Base-by-base conservation (phyloP, 2,888 invertebrate genomes). In the Tenthredo amoena region DNA sequence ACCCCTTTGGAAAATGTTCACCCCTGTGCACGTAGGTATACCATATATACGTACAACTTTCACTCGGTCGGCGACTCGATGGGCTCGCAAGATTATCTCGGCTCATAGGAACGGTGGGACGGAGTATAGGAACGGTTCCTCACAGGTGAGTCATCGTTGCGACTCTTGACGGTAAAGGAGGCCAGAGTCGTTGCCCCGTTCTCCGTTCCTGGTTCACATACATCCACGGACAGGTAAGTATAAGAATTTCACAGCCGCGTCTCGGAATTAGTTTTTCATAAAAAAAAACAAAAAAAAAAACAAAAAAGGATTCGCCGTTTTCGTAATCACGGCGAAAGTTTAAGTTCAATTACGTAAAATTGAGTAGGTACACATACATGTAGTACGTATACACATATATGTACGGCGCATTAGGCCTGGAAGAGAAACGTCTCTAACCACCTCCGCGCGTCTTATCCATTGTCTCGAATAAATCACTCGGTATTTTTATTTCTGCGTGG, bases 1-100 rank as follows among this genome's bases (percentile, higher is more conserved):
- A 83, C 68, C 83, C 34, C 68, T 83, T 83, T 83, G 83, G 83
- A 83, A 83, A 83, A 83, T 83, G 68, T 83, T 68, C 83, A 71
- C 83, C 83, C 83, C 65, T 31, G 47, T 58, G 9, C 37, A 62
- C 68, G 83, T 68, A 58, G 83, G 47, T 47, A 77, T n/a, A n/a
- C n/a, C n/a, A n/a, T 47, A 47, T 58, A 18, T 79, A 68, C 31
- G 31, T 83, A 31, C 68, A 83, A 83, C 83, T 83, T 83, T 83
- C 83, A 83, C 83, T 71, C 68, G 68, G 31, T 71, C 83, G 83
- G 15, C 71, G 68, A 81, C 50, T 62, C 83, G 83, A 83, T 83
- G 68, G 83, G 68, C 68, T 83, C 65, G 83, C 31, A 12, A 83
- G 83, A 83, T 83, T 83, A 71, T 50, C 58, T 81, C 62, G 81